Conservation (phyloP, 2,113 vertebrate genomes). For the Forbesichthys papilliferus region DNA sequence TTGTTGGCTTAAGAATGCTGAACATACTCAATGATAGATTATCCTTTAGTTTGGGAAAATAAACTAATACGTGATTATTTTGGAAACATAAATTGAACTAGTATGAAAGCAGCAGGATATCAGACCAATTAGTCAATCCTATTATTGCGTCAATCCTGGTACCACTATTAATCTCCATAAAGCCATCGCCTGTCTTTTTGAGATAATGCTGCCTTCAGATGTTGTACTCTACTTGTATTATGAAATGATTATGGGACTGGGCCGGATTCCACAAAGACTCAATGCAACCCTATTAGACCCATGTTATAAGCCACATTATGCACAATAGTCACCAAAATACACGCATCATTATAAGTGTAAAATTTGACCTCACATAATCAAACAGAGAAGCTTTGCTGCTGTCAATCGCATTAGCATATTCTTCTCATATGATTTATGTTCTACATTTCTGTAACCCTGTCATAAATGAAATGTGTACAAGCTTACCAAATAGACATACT, state of each 20-base stretch:
- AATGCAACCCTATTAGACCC: neutral
- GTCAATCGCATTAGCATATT: neutral
- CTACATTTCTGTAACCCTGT: neutral
- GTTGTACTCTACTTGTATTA: constrained; percentile 8
- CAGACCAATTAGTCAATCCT: neutral
- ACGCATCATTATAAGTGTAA: too few species aligned
- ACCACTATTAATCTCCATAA: neutral
- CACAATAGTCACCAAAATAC: neutral
- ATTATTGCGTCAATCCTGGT: neutral
- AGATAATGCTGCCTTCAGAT: neutral
- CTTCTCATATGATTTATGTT: neutral
- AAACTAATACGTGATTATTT: too few species aligned
- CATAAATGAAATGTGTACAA: neutral
- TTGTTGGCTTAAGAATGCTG: too few species aligned
- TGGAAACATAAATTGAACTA: too few species aligned
- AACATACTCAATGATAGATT: too few species aligned
- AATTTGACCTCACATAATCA: too few species aligned
- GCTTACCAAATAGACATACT: neutral
- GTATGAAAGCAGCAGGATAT: too few species aligned
- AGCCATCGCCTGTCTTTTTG: neutral
- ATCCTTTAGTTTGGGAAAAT: too few species aligned
- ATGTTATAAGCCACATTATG: neutral
- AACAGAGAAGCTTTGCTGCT: too few species aligned
- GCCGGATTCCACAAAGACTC: constrained; percentile 13
- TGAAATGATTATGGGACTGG: constrained; percentile 6